Percentiles rank a stretch among this genome's conserved stretches.
Evolutionary conservation across 2,113 vertebrate genomes (phyloP).

Genomic region (Ctenodactylus gundi): DNA sequence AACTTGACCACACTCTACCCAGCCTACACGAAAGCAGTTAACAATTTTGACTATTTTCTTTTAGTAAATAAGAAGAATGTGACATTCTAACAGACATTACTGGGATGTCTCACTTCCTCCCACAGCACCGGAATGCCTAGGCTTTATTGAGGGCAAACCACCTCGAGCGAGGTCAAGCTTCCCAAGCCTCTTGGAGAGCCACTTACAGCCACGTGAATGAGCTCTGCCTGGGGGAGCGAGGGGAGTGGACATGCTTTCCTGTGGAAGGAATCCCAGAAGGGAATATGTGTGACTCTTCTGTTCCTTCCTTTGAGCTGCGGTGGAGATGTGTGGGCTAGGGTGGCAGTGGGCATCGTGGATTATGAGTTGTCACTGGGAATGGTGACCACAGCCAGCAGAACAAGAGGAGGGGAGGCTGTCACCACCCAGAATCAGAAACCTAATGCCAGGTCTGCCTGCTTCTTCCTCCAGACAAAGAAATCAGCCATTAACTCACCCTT

Average conservation of each 20-base stretch:
- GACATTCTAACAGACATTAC: not conserved
- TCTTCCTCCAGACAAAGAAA: too few species aligned
- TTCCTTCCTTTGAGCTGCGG: not conserved
- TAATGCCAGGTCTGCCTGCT: not conserved
- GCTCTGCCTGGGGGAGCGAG: not conserved
- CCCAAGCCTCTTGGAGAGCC: not conserved
- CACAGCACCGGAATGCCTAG: too few species aligned
- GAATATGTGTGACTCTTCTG: not conserved
- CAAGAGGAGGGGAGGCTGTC: not conserved
- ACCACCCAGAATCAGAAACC: not conserved
- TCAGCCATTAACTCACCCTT: not conserved
- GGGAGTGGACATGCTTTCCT: not conserved
- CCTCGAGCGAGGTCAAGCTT: not conserved
- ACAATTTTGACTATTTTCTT: not conserved
- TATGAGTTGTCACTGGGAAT: not conserved
- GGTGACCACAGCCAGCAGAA: not conserved
- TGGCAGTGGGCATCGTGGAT: not conserved
- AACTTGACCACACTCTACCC: not conserved
- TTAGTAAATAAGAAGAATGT: not conserved
- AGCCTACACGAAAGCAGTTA: not conserved
- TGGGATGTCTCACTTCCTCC: not conserved
- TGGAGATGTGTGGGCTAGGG: not conserved
- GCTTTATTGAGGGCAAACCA: not conserved
- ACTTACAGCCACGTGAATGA: accelerated
- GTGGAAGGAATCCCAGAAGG: not conserved